phyloP scores from a whole-genome alignment of 2,113 vertebrate species.

The Electrona antarctica region DNA sequence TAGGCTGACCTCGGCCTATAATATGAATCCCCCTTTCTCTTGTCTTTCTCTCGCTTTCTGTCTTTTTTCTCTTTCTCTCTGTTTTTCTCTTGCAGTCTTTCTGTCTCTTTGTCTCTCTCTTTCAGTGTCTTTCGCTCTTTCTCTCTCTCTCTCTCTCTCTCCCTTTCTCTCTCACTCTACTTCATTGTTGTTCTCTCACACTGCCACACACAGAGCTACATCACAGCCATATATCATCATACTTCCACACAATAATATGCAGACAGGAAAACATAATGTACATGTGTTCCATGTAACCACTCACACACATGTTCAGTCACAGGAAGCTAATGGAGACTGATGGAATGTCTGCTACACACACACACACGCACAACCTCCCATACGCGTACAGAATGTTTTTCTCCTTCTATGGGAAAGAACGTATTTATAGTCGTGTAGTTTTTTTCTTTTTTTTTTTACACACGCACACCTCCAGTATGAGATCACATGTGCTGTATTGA shows the following conservation, averaged over 20 bases:
- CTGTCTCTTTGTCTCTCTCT: neutral
- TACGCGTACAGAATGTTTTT: constrained; percentile 34
- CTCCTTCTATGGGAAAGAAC: constrained; percentile 59
- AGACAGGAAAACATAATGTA: neutral
- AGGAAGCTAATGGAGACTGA: constrained; percentile 10
- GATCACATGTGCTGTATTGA: constrained; percentile 21
- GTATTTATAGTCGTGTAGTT: constrained; percentile 40
- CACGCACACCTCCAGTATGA: constrained; percentile 21
- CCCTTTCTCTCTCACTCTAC: neutral
- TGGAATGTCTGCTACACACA: constrained; percentile 18
- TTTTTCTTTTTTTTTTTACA: constrained; percentile 23
- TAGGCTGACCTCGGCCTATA: too few relatives aligned
- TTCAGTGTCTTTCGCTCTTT: neutral
- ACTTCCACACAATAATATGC: constrained; percentile 3
- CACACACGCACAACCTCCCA: constrained; percentile 32
- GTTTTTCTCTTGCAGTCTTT: neutral
- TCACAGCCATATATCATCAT: neutral
- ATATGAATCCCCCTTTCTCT: neutral
- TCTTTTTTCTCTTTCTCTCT: constrained; percentile 6
- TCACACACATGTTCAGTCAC: neutral
- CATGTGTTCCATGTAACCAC: neutral
- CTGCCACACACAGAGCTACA: constrained; percentile 1
- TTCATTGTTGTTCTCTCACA: constrained; percentile 19
- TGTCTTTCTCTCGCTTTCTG: constrained; percentile 1
- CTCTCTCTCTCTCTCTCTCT: neutral